Conservation (phyloP, 2,888 invertebrate species). For the Hoplodrina ambigua region DNA sequence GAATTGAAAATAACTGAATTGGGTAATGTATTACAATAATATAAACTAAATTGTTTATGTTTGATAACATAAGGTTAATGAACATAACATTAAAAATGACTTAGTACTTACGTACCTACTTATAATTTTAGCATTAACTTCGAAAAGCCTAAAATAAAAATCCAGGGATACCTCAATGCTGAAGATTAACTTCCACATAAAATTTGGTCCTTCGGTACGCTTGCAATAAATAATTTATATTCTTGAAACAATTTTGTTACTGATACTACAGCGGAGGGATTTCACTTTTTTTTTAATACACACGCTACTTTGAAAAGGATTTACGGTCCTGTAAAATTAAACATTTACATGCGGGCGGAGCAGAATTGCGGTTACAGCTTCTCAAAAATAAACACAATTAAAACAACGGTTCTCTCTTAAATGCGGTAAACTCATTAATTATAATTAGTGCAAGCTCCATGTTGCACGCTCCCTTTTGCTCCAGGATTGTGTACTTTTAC, state of each 20-base stretch:
- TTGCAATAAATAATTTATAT: neutral
- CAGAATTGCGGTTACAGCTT: conserved; percentile 5
- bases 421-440: conserved; percentile 39
- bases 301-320: conserved; percentile 9
- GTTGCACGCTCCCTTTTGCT: conserved; percentile 17
- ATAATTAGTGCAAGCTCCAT: conserved; percentile 35
- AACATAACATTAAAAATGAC: conserved; percentile 26
- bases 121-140: conserved; percentile 21
- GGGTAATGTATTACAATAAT: neutral
- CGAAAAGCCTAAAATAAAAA: conserved; percentile 14
- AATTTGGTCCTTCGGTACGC: neutral
- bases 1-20: conserved; percentile 8
- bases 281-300: conserved; percentile 5
- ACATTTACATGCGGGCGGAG: conserved; percentile 10
- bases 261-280: neutral
- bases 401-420: conserved; percentile 20
- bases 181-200: neutral
- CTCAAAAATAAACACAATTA: conserved; percentile 48
- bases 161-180: neutral
- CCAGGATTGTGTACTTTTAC: conserved; percentile 6
- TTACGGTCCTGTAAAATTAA: conserved; percentile 17
- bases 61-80: conserved; percentile 44
- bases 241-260: neutral
- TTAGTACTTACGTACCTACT: neutral
- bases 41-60: conserved; percentile 13